A percentile compares a stretch with the other conserved stretches of the same genome.
Evolutionary conservation across 2,888 invertebrate genomes (phyloP).

Genomic region (Abrostola triplasia): DNA sequence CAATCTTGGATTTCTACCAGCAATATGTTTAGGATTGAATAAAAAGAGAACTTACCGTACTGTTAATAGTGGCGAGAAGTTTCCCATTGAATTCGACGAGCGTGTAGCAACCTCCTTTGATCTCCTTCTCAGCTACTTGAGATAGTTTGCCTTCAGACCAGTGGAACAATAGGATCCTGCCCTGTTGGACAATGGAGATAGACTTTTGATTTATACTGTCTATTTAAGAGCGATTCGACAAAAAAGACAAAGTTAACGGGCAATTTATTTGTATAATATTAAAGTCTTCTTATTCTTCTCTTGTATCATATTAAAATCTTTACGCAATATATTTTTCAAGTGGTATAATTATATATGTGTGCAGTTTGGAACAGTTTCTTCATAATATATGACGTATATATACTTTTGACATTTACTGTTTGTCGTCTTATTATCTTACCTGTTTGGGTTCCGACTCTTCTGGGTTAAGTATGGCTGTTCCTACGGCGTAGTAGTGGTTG

Average conservation of each 20-base stretch:
- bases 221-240: neutral
- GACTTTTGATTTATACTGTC: neutral
- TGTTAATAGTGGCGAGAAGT: constrained; percentile 98
- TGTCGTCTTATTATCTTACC: constrained; percentile 66
- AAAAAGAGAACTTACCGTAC: constrained; percentile 91
- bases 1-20: too few relatives aligned
- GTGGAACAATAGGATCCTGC: constrained; percentile 96
- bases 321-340: too few relatives aligned
- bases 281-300: too few relatives aligned
- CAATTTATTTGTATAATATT: neutral
- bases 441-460: constrained; percentile 98
- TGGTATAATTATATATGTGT: too few relatives aligned
- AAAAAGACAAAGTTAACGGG: neutral
- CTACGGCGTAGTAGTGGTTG: constrained; percentile 97
- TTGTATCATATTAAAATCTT: too few relatives aligned
- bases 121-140: constrained; percentile 98
- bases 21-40: neutral
- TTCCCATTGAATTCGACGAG: constrained; percentile 98
- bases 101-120: constrained; percentile 98
- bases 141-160: constrained; percentile 95
- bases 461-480: constrained; percentile 97
- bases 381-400: too few relatives aligned
- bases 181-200: constrained; percentile 74
- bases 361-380: too few relatives aligned
- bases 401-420: too few relatives aligned